phyloP scores from a whole-genome alignment of 2,888 invertebrate genomes.

The Mechanitis mazaeus region DNA sequence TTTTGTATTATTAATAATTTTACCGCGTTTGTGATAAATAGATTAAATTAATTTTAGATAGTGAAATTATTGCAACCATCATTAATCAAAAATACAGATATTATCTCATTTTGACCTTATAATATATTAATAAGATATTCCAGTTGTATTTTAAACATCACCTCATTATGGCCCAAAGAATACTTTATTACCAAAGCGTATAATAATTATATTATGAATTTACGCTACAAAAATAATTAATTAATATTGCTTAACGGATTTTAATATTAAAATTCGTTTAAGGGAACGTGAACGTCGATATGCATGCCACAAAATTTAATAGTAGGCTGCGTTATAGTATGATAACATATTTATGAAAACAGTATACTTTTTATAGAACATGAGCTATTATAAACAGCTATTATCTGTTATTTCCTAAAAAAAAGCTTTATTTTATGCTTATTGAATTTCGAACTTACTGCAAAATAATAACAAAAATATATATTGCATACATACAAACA shows the following conservation, averaged over 20 bases:
- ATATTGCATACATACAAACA: too few species aligned
- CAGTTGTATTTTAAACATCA: not conserved
- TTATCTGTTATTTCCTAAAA: too few species aligned
- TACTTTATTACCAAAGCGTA: not conserved
- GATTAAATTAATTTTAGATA: not conserved
- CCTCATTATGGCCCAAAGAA: slow-evolving; percentile 1
- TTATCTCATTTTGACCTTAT: too few species aligned
- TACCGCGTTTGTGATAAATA: slow-evolving; percentile 1
- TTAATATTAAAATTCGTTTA: not conserved
- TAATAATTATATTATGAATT: not conserved
- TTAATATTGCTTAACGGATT: not conserved
- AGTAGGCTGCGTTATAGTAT: not conserved
- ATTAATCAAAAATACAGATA: not conserved
- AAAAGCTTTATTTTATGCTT: too few species aligned
- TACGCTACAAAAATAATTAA: not conserved
- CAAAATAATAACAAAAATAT: too few species aligned
- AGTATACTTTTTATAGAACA: too few species aligned
- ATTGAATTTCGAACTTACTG: too few species aligned
- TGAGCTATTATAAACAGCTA: too few species aligned
- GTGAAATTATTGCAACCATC: not conserved
- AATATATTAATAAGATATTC: not conserved
- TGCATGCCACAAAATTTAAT: not conserved
- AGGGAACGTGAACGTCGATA: not conserved
- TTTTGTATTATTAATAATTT: not conserved
- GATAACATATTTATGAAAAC: not conserved